Conservation (phyloP, 1,140 invertebrate species). For the Conopomorpha cramerella region DNA sequence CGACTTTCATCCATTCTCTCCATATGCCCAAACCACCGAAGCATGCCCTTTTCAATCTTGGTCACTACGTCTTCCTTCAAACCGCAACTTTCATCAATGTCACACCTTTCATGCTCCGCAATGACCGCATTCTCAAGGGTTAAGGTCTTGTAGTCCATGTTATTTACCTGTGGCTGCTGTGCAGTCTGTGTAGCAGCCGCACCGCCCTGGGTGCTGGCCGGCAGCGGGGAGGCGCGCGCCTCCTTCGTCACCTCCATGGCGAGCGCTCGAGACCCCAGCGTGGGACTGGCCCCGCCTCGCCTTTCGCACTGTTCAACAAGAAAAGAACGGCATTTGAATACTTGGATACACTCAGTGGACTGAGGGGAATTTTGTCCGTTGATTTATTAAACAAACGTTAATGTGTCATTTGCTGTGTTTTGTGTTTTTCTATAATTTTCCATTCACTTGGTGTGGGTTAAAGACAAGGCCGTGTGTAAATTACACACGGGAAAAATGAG, state of each 20-base stretch:
- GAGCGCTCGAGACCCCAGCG: slow-evolving; percentile 35
- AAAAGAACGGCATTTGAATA: neutral
- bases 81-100: too few species aligned
- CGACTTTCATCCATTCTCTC: too few species aligned
- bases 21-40: too few species aligned
- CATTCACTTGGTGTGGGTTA: too few species aligned
- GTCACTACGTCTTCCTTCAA: too few species aligned
- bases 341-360: slow-evolving; percentile 1
- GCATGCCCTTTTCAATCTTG: too few species aligned
- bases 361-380: neutral
- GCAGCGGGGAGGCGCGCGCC: slow-evolving; percentile 35
- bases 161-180: slow-evolving; percentile 32
- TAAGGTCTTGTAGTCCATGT: neutral
- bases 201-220: slow-evolving; percentile 20
- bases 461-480: neutral
- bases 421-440: neutral
- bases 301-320: slow-evolving; percentile 44
- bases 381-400: neutral
- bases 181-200: slow-evolving; percentile 15
- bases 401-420: neutral
- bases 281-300: slow-evolving; percentile 46
- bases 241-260: slow-evolving; percentile 57
- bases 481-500: neutral
- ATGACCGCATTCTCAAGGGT: too few species aligned
- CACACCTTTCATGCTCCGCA: too few species aligned